These are phyloP conservation scores for Proterorhinus semilunaris DNA, from an alignment of 2,113 vertebrate genomes.

Conservation along the genomic window DNA sequence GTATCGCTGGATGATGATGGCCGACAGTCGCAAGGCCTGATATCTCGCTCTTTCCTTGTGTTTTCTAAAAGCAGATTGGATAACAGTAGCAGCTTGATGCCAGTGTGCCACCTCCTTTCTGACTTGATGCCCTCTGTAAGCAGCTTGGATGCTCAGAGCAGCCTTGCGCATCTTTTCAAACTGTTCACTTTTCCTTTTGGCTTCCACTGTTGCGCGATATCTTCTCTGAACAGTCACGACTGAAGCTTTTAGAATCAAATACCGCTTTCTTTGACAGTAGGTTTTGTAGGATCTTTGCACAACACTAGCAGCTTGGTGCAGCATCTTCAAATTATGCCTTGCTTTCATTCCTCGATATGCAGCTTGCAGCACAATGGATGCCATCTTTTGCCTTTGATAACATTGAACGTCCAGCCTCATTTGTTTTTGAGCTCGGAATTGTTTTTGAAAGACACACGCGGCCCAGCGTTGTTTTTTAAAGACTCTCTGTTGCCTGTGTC, in stretches of 20 bases:
- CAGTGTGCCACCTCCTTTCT: conserved; percentile 60
- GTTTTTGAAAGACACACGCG: conserved; percentile 72
- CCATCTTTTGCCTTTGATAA: conserved; percentile 53
- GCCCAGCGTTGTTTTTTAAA: conserved; percentile 71
- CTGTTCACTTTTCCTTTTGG: conserved; percentile 52
- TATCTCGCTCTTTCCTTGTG: conserved; percentile 69
- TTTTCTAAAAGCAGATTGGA: conserved; percentile 81
- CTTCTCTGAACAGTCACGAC: conserved; percentile 72
- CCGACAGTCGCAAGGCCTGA: conserved; percentile 71
- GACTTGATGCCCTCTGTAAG: conserved; percentile 71
- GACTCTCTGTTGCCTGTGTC: conserved; percentile 60
- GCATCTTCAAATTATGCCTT: conserved; percentile 56
- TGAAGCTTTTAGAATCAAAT: conserved; percentile 59
- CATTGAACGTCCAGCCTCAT: conserved; percentile 41
- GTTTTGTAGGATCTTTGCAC: conserved; percentile 79
- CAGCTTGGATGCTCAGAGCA: conserved; percentile 74
- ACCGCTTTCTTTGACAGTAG: conserved; percentile 56
- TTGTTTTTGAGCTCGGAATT: conserved; percentile 74
- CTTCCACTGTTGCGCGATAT: conserved; percentile 58
- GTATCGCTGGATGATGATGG: conserved; percentile 77
- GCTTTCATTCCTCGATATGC: conserved; percentile 76
- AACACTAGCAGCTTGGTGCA: conserved; percentile 65
- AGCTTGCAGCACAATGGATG: conserved; percentile 72
- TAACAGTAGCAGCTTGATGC: conserved; percentile 74
- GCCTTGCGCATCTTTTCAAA: conserved; percentile 67